A percentile compares a stretch with the other conserved stretches of the same genome.
phyloP scores from a whole-genome alignment of 1,140 invertebrate genomes.

The Nebria ingens region DNA sequence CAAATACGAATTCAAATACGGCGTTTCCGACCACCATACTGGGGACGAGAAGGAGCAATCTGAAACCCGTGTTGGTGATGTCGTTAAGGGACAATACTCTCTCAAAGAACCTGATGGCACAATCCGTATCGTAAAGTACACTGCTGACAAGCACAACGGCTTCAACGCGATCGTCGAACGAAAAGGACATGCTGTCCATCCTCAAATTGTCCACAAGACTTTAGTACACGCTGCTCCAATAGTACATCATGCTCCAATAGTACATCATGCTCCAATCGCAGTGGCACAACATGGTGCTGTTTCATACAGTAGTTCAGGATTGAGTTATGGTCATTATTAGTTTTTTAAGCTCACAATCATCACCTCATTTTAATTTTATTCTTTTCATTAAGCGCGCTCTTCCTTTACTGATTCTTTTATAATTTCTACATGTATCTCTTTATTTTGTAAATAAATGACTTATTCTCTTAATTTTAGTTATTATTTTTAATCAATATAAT shows the following conservation, averaged over 20 bases:
- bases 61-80: constrained; percentile 49
- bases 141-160: constrained; percentile 46
- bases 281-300: not conserved
- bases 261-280: not conserved
- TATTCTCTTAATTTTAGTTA: not conserved
- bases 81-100: constrained; percentile 52
- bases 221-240: not conserved
- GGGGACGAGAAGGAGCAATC: constrained; percentile 53
- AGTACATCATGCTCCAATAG: not conserved
- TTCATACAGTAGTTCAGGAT: not conserved
- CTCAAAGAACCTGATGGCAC: constrained; percentile 57
- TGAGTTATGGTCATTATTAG: not conserved
- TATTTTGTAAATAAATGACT: constrained; percentile 6
- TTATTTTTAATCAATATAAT: no score
- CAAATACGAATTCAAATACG: constrained; percentile 44
- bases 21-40: constrained; percentile 40
- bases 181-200: constrained; percentile 40
- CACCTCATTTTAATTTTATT: not conserved
- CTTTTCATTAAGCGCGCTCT: not conserved
- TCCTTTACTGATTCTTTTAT: not conserved
- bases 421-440: not conserved
- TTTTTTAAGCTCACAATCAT: not conserved
- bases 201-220: constrained; percentile 13
- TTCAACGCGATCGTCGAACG: constrained; percentile 52
- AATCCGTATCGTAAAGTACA: constrained; percentile 47